Evolutionary conservation across 2,113 vertebrate species (phyloP).

Genomic region (Trogon melanurus): DNA sequence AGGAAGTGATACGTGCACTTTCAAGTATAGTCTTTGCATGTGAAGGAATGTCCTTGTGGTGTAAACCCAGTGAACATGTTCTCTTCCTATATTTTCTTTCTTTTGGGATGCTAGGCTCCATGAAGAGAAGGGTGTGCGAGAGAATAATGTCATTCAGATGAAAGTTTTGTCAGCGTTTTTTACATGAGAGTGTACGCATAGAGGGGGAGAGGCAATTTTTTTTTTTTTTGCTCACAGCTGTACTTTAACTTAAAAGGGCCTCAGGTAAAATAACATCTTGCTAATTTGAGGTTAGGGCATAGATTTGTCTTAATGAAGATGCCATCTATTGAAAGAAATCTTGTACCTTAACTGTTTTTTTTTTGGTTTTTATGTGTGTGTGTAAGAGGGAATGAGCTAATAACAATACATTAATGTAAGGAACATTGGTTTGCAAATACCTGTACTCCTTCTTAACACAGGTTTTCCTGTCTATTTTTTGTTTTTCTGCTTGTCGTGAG

Average conservation of each 20-base stretch:
- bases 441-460: neutral
- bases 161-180: neutral
- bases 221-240: neutral
- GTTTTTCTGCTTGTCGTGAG: rapidly evolving
- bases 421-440: neutral
- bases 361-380: neutral
- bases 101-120: neutral
- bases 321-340: neutral
- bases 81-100: neutral
- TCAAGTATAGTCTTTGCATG: neutral
- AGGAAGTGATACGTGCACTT: neutral
- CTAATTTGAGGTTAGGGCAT: neutral
- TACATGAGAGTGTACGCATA: neutral
- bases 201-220: neutral
- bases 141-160: neutral
- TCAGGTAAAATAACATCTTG: neutral
- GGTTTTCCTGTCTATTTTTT: neutral
- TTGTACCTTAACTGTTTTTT: neutral
- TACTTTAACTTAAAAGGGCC: neutral
- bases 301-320: neutral
- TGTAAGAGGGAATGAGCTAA: neutral
- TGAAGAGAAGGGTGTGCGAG: neutral
- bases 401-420: neutral
- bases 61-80: neutral
- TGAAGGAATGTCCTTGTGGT: neutral